Base-by-base conservation (phyloP, 2,113 vertebrate species). In the Sitta europaea region DNA sequence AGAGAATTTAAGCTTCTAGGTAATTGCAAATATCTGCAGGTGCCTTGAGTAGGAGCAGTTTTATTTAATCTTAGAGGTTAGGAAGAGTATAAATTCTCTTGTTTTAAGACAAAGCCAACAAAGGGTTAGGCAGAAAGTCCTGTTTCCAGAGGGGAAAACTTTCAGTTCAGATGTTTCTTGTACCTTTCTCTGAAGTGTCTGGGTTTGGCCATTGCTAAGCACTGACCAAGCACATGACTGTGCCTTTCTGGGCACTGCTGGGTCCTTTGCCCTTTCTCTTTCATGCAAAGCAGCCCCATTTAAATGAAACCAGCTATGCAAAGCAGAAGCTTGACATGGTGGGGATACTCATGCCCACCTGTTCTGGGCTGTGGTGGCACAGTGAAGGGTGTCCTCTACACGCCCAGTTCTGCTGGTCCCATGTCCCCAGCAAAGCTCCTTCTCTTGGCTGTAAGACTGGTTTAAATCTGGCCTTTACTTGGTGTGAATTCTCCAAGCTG, bases 401-500 rank as follows among this genome's bases (percentile, higher is more conserved):
- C 0, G 0, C 24, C 40, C 5, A 2, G 15, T 13, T 54, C 27
- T 40, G 58, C 47, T n/a, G 66, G 42, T n/a, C 5, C 36, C 0
- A 0, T n/a, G 80, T 27, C 62, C 73, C 15, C 2, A 3, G 38
- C 42, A 5, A 27, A 33, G 57, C 43, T 29, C 47, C 21, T 79
- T 55, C 88, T 67, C 38, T 66, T 7, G 7, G 15, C 74, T 79
- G 8, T n/a, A 29, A 58, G 29, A 24, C 74, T 85, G 72, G 42
- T 68, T 95, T 78, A 55, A 75, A 75, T 70, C 50, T 92, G 94
- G 57, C 73, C 86, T 89, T 70, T 62, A 31, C 27, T 70, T 58
- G 36, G 40, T 67, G 65, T 68, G 88, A 83, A 88, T 95, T 95
- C 54, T 66, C 58, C 70, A 92, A 88, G 86, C 86, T 40, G 90